Conservation (phyloP, 1,140 invertebrate species). For the Psilanteris sp. region DNA sequence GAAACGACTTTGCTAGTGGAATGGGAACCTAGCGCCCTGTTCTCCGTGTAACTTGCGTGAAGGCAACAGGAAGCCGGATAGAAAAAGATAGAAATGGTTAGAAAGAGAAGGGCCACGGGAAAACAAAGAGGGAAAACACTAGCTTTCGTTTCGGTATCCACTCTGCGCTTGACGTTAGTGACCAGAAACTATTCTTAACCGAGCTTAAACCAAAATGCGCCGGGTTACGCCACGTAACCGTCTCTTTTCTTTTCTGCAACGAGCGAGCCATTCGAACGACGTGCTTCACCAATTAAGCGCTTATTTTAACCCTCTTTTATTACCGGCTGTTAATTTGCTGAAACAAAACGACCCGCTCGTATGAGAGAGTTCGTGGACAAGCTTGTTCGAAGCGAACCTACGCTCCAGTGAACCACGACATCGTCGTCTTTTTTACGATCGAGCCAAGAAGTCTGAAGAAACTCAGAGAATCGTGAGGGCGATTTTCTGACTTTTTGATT, state of each 20-base stretch:
- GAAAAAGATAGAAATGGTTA: too few species aligned
- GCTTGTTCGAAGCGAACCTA: conserved; percentile 4
- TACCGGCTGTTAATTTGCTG: conserved; percentile 62
- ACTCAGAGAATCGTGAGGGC: neutral
- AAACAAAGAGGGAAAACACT: too few species aligned
- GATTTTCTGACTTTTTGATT: conserved; percentile 7
- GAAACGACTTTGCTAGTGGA: conserved; percentile 69
- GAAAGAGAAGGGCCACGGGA: too few species aligned
- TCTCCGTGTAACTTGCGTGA: conserved; percentile 40
- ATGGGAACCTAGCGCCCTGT: conserved; percentile 34
- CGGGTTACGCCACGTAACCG: conserved; percentile 64
- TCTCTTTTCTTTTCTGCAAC: conserved; percentile 46
- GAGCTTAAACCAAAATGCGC: conserved; percentile 68
- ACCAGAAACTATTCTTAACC: conserved; percentile 73
- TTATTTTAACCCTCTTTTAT: conserved; percentile 66
- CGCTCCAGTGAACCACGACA: conserved; percentile 19
- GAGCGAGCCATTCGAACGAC: conserved; percentile 47
- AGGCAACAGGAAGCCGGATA: conserved; percentile 3
- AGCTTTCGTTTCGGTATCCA: conserved; percentile 2
- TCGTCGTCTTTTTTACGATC: conserved; percentile 41
- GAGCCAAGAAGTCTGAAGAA: neutral
- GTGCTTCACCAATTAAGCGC: conserved; percentile 65
- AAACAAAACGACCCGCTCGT: conserved; percentile 56
- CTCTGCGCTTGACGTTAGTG: conserved; percentile 73
- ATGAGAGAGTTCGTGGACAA: conserved; percentile 52